A percentile compares a stretch with the other conserved stretches of the same genome.
phyloP scores from a whole-genome alignment of 1,140 invertebrate species.

The Lordiphosa collinella region DNA sequence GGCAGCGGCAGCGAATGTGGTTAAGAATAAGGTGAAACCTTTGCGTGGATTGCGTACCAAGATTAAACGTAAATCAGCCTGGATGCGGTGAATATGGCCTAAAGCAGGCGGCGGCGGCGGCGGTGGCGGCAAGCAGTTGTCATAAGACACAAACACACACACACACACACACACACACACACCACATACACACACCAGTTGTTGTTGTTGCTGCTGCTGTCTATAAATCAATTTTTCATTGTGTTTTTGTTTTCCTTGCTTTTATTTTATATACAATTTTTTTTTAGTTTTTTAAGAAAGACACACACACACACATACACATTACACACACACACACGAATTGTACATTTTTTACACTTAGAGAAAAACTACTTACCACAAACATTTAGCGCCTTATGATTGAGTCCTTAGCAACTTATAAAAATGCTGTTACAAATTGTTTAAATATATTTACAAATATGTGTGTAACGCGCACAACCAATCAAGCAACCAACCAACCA shows the following conservation, averaged over 20 bases:
- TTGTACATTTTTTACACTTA: slow-evolving; percentile 4
- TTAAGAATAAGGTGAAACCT: slow-evolving; percentile 47
- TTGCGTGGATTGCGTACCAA: slow-evolving; percentile 67
- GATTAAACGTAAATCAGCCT: slow-evolving; percentile 73
- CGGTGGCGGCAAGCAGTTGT: slow-evolving; percentile 17
- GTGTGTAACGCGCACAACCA: slow-evolving; percentile 3
- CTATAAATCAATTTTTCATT: slow-evolving; percentile 11
- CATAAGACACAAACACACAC: neutral
- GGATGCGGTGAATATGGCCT: slow-evolving; percentile 74
- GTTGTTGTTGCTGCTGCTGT: no score
- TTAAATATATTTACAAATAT: slow-evolving; percentile 26
- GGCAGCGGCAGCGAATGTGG: slow-evolving; percentile 33
- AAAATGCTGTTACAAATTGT: slow-evolving; percentile 51
- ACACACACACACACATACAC: slow-evolving; percentile 20
- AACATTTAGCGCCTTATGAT: slow-evolving; percentile 66
- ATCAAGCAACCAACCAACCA: slow-evolving; percentile 1
- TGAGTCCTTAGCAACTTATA: slow-evolving; percentile 59
- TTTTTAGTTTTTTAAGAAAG: slow-evolving; percentile 1
- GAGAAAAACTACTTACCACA: slow-evolving; percentile 19
- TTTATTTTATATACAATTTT: slow-evolving; percentile 12
- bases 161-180: neutral
- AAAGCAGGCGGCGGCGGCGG: slow-evolving; percentile 35
- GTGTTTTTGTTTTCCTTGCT: slow-evolving; percentile 16
- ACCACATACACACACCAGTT: slow-evolving; percentile 4
- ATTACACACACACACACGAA: slow-evolving; percentile 9